These are phyloP conservation scores for Drosophila subsilvestris DNA, from an alignment of 2,888 invertebrate species.

Conservation along the genomic window DNA sequence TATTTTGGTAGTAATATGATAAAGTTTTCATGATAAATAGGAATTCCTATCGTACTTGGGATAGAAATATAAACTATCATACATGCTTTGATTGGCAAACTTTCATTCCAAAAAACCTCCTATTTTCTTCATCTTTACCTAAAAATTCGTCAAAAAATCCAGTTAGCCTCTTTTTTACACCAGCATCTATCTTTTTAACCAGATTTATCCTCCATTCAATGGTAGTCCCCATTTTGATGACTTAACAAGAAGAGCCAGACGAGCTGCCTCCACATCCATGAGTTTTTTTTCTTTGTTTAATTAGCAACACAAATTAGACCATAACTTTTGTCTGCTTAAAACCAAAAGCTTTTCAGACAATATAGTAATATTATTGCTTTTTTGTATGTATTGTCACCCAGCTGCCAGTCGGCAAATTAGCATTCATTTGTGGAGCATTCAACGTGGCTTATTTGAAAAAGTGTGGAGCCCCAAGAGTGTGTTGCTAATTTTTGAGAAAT, in stretches of 20 bases:
- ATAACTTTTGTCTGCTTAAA: not conserved
- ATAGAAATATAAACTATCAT: no score
- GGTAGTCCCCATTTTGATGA: not conserved
- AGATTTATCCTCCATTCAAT: not conserved
- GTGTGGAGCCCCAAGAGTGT: not conserved
- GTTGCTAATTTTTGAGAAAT: constrained; percentile 17
- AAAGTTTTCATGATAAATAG: no score
- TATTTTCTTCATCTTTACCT: no score
- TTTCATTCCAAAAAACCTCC: no score
- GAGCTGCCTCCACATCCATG: not conserved
- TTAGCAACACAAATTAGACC: constrained; percentile 17
- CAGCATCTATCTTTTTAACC: not conserved
- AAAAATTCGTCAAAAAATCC: no score
- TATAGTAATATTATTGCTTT: not conserved
- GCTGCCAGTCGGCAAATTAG: constrained; percentile 2
- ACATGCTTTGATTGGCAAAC: no score
- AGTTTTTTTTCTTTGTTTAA: constrained; percentile 8
- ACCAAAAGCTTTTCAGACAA: not conserved
- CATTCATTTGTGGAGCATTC: constrained; percentile 14
- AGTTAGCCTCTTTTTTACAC: not conserved
- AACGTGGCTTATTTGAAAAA: constrained; percentile 25
- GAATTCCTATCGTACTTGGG: no score
- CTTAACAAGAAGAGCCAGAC: not conserved
- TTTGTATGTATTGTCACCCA: not conserved
- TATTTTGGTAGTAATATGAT: no score